phyloP scores from a whole-genome alignment of 2,888 invertebrate genomes.

The Eupelmus urozonus region DNA sequence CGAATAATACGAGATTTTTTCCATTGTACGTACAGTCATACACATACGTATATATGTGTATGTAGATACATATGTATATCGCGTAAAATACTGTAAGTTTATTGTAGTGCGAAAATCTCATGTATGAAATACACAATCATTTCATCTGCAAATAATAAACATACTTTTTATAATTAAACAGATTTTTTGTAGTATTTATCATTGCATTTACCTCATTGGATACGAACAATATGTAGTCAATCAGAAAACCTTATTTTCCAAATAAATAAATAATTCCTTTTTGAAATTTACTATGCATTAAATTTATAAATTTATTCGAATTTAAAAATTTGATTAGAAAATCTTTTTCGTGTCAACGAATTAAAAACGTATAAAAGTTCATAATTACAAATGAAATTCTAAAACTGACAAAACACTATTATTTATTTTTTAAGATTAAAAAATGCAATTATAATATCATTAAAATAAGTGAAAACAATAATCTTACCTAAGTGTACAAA shows the following conservation, averaged over 20 bases:
- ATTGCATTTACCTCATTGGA: background rate
- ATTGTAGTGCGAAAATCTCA: conserved; percentile 69
- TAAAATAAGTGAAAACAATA: background rate
- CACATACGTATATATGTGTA: conserved; percentile 39
- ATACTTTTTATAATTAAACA: conserved; percentile 66
- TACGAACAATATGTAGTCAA: no score
- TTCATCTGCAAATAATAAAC: conserved; percentile 71
- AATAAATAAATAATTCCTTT: no score
- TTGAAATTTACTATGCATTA: background rate
- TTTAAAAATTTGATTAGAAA: background rate
- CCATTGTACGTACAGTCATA: conserved; percentile 23
- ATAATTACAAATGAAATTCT: conserved; percentile 13
- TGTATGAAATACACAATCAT: conserved; percentile 70
- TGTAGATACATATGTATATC: conserved; percentile 35
- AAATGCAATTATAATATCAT: no score
- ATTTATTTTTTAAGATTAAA: no score
- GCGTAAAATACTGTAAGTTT: conserved; percentile 62
- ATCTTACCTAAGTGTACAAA: conserved; percentile 78
- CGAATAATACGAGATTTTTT: conserved; percentile 27
- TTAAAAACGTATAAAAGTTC: background rate
- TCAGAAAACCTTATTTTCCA: no score
- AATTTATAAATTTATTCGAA: background rate
- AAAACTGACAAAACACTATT: background rate
- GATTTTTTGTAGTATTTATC: background rate
- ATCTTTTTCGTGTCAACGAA: background rate